Conservation (phyloP, 35 echinoderm and acorn worm species). For the Apostichopus californicus region DNA sequence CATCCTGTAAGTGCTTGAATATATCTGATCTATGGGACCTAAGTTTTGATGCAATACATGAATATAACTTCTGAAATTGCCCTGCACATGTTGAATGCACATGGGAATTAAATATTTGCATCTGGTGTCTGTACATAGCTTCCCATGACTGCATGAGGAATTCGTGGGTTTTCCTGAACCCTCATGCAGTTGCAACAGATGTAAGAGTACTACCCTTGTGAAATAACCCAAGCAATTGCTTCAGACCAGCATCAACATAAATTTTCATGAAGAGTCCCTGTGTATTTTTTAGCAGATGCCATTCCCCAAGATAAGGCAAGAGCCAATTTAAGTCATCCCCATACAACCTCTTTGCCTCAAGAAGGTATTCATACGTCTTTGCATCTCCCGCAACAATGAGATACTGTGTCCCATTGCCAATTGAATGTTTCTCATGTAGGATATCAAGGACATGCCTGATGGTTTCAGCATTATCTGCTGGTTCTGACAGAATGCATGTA, state of each 20-base stretch:
- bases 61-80: no score
- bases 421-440: conserved; percentile 41
- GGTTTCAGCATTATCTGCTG: conserved; percentile 45
- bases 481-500: conserved; percentile 36
- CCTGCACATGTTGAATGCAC: no score
- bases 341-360: conserved; percentile 53
- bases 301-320: background rate
- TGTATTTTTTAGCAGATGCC: no score
- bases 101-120: background rate
- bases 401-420: conserved; percentile 16
- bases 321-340: conserved; percentile 40
- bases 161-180: conserved; percentile 12
- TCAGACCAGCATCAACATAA: background rate
- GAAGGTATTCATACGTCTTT: conserved; percentile 55
- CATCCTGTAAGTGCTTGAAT: no score
- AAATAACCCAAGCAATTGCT: background rate
- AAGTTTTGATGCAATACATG: no score
- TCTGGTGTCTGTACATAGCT: conserved; percentile 43
- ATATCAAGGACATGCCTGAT: conserved; percentile 35
- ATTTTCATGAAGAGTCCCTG: conserved; percentile 2
- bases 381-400: conserved; percentile 68
- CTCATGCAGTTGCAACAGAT: background rate
- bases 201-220: background rate
- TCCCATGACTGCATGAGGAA: conserved; percentile 58
- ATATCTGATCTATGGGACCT: no score